Conservation (phyloP, 2,888 invertebrate species). For the Phytoseiulus persimilis region DNA sequence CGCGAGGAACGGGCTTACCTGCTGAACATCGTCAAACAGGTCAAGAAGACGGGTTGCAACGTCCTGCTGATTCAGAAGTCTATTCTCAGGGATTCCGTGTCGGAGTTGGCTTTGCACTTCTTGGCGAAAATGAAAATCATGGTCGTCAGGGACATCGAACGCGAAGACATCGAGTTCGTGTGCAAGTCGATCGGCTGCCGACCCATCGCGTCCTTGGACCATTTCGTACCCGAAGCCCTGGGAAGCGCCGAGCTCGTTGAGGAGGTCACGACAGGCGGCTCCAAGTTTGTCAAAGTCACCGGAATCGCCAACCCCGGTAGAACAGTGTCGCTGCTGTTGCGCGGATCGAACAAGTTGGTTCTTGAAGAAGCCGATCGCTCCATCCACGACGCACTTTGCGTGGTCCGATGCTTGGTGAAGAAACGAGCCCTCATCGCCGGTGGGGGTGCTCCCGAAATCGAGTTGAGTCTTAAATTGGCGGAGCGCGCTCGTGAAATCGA, state of each 20-base stretch:
- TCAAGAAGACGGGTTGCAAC: constrained; percentile 96
- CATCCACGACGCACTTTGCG: constrained; percentile 81
- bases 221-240: constrained; percentile 84
- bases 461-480: constrained; percentile 73
- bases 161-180: constrained; percentile 95
- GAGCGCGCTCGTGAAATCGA: constrained; percentile 71
- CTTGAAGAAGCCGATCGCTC: constrained; percentile 82
- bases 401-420: constrained; percentile 90
- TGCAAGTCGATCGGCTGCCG: constrained; percentile 87
- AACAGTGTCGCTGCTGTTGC: constrained; percentile 83
- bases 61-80: constrained; percentile 83
- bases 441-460: constrained; percentile 95
- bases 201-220: constrained; percentile 96
- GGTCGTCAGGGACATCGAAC: constrained; percentile 94
- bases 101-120: constrained; percentile 93
- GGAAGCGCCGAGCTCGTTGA: constrained; percentile 87
- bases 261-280: constrained; percentile 77
- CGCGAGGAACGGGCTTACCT: constrained; percentile 96
- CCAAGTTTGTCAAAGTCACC: constrained; percentile 83
- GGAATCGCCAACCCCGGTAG: constrained; percentile 73
- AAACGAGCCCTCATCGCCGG: constrained; percentile 84
- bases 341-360: constrained; percentile 78
- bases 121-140: constrained; percentile 97
- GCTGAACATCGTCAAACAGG: constrained; percentile 93
- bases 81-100: constrained; percentile 83